These are phyloP conservation scores for Protophormia terraenovae DNA, from an alignment of 2,888 invertebrate species.

Conservation along the genomic window DNA sequence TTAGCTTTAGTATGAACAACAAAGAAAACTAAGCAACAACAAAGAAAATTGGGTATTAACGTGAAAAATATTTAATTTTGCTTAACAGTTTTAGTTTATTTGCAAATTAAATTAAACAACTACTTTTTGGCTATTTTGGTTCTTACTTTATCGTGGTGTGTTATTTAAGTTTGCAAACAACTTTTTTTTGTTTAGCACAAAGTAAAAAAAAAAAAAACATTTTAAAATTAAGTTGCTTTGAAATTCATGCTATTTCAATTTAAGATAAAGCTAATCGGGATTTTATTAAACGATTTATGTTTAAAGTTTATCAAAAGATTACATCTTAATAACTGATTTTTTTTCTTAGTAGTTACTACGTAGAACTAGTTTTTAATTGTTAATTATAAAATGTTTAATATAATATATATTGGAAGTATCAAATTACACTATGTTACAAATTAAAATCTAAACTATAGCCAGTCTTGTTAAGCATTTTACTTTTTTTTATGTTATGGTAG, in stretches of 20 bases:
- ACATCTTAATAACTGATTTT: no score
- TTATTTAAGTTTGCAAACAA: no score
- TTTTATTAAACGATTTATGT: no score
- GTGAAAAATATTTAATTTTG: conserved; percentile 54
- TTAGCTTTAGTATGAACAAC: neutral
- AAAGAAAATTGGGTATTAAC: conserved; percentile 31
- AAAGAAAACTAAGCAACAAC: neutral
- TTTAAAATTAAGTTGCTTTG: neutral
- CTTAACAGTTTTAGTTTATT: conserved; percentile 45
- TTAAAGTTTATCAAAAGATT: no score
- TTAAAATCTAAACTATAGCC: neutral
- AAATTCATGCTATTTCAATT: neutral
- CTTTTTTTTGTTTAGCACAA: no score
- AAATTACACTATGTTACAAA: no score
- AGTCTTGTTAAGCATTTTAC: no score
- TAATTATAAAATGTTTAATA: no score
- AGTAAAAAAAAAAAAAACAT: neutral
- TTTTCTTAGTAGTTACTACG: no score
- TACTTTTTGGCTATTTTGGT: neutral
- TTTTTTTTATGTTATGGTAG: no score
- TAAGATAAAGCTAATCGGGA: neutral
- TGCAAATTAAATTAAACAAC: conserved; percentile 37
- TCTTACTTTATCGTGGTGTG: neutral
- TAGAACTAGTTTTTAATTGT: no score
- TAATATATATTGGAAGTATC: no score